phyloP scores from a whole-genome alignment of 2,888 invertebrate species.

The Cephonodes hylas region DNA sequence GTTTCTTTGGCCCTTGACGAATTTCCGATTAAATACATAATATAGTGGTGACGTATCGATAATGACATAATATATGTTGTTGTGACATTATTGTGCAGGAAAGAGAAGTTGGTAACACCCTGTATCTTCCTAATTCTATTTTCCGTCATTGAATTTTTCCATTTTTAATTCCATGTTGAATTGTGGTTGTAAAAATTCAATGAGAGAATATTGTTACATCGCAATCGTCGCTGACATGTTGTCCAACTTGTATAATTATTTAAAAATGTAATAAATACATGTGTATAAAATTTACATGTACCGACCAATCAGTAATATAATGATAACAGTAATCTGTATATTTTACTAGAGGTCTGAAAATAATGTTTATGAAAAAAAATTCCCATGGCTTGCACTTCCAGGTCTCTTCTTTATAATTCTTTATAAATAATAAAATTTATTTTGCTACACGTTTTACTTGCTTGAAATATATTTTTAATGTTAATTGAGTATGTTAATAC shows the following conservation, averaged over 20 bases:
- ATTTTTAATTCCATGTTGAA: conserved; percentile 11
- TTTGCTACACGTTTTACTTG: no score
- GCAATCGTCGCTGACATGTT: conserved; percentile 3
- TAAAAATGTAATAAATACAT: neutral
- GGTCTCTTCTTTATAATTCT: no score
- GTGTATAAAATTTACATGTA: neutral
- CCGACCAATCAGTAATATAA: no score
- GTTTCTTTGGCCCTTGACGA: conserved; percentile 6
- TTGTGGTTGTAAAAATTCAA: conserved; percentile 26
- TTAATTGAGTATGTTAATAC: no score
- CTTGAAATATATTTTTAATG: no score
- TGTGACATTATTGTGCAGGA: conserved; percentile 23
- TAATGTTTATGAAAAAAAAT: no score
- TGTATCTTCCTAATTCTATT: conserved; percentile 56
- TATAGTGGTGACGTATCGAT: neutral
- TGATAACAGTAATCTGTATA: no score
- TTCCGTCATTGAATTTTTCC: conserved; percentile 32
- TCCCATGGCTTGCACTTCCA: no score
- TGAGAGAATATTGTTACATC: conserved; percentile 4
- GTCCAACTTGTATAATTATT: neutral
- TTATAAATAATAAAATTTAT: no score
- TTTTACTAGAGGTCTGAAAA: no score
- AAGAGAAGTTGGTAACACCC: conserved; percentile 67
- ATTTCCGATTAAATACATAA: conserved; percentile 8
- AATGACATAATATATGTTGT: neutral